Evolutionary conservation across 2,797 vertebrate species (phyloP).

Genomic region (Xenentodon cancila): DNA sequence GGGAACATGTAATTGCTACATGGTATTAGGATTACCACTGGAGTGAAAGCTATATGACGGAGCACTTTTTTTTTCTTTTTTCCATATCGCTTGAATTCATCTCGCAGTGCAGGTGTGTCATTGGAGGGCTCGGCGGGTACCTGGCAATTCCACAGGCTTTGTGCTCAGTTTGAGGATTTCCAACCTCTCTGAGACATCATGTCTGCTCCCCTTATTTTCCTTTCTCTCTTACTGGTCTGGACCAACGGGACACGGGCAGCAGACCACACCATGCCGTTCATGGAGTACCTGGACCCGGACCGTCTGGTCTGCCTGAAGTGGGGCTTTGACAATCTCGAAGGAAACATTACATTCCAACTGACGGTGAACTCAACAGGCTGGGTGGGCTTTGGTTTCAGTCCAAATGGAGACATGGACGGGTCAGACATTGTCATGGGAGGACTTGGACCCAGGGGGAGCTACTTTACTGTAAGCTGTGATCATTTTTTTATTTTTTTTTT

Average conservation of each 20-base stretch:
- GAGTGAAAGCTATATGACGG: constrained; percentile 26
- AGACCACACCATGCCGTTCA: constrained; percentile 68
- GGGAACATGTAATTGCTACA: neutral
- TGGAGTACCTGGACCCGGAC: constrained; percentile 74
- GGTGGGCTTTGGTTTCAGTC: constrained; percentile 83
- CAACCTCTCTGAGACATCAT: constrained; percentile 50
- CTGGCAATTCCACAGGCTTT: constrained; percentile 11
- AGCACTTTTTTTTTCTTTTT: constrained; percentile 33
- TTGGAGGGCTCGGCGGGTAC: constrained; percentile 24
- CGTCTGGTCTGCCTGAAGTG: constrained; percentile 68
- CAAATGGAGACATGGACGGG: constrained; percentile 69
- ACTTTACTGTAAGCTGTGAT: constrained; percentile 80
- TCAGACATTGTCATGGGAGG: constrained; percentile 83
- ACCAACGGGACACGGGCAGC: constrained; percentile 5
- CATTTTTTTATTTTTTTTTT: neutral
- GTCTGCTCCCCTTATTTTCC: constrained; percentile 40
- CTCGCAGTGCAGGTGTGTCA: constrained; percentile 58
- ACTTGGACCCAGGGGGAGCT: constrained; percentile 66
- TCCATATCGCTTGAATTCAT: constrained; percentile 46
- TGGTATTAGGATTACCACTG: neutral
- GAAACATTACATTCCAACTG: constrained; percentile 79
- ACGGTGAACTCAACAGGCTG: constrained; percentile 79
- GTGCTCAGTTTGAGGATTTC: constrained; percentile 46
- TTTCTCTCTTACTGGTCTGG: constrained; percentile 40
- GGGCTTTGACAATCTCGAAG: constrained; percentile 75